Conservation (phyloP, 2,113 vertebrate genomes). For the Oophaga pumilio region DNA sequence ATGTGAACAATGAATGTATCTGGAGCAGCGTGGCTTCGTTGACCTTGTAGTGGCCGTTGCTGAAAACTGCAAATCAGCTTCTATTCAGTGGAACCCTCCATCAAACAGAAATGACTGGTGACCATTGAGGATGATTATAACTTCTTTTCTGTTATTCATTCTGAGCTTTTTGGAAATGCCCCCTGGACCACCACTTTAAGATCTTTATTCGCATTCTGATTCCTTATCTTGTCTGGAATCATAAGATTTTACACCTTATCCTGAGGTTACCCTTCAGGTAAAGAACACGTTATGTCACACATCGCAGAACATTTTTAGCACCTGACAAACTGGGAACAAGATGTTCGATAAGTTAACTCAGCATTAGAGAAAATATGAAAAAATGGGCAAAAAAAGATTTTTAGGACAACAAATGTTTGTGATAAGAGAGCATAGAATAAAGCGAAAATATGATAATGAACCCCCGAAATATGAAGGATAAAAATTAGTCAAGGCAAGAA, state of each 20-base stretch:
- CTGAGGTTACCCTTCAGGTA: conserved; percentile 7
- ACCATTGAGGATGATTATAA: too few relatives aligned
- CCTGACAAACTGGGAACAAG: conserved; percentile 23
- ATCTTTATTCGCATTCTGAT: not conserved
- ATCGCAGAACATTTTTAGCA: conserved; percentile 36
- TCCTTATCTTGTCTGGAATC: conserved; percentile 8
- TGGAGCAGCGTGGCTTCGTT: too few relatives aligned
- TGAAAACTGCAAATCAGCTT: too few relatives aligned
- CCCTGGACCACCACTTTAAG: too few relatives aligned
- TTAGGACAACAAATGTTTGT: not conserved
- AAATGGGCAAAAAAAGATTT: not conserved
- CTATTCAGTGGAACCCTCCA: too few relatives aligned
- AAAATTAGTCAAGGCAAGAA: too few relatives aligned
- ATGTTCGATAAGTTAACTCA: conserved; percentile 25
- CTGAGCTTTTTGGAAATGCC: too few relatives aligned
- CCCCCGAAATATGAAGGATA: not conserved
- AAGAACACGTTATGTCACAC: conserved; percentile 22
- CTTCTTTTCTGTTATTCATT: too few relatives aligned
- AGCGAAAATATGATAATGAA: not conserved
- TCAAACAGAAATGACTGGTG: too few relatives aligned
- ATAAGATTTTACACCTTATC: conserved; percentile 8
- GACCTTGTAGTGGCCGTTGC: too few relatives aligned
- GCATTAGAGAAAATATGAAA: not conserved
- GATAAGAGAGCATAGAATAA: not conserved
- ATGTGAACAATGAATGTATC: too few relatives aligned